These are phyloP conservation scores for Chrysolina oricalcia DNA, from an alignment of 2,888 invertebrate species.

Conservation along the genomic window DNA sequence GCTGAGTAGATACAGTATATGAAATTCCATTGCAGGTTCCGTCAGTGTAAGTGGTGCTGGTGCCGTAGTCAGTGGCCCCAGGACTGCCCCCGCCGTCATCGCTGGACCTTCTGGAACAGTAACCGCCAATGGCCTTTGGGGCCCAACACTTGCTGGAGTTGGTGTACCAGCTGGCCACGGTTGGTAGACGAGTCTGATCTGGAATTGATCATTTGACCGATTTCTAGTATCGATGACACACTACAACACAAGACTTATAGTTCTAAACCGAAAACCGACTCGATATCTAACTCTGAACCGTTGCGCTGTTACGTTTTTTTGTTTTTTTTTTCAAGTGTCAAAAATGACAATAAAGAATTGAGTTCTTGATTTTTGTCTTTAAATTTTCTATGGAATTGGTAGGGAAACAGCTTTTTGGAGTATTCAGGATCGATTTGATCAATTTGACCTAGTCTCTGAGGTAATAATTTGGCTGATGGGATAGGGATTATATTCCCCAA, in stretches of 20 bases:
- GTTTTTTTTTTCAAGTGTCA: not conserved
- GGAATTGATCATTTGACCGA: not conserved
- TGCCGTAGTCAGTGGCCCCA: conserved; percentile 60
- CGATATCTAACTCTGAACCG: conserved; percentile 30
- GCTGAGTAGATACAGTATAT: no score
- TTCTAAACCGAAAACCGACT: conserved; percentile 36
- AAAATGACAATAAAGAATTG: conserved; percentile 4
- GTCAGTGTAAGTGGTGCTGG: conserved; percentile 60
- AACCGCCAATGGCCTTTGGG: conserved; percentile 68
- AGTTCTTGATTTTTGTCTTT: not conserved
- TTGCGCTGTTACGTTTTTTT: conserved; percentile 6
- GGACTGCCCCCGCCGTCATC: conserved; percentile 62
- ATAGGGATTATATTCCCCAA: no score
- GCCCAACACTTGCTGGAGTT: conserved; percentile 62
- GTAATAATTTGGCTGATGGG: no score
- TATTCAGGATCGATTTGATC: no score
- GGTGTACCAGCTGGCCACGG: conserved; percentile 44
- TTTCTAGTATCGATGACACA: conserved; percentile 2
- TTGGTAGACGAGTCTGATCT: conserved; percentile 30
- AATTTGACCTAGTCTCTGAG: no score
- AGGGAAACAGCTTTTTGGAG: no score
- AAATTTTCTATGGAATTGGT: no score
- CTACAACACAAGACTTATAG: conserved; percentile 29
- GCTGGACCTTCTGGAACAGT: conserved; percentile 63
- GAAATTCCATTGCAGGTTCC: conserved; percentile 37